Evolutionary conservation across 1,140 invertebrate species (phyloP), one percentile per base, ranked within the genome.

Genomic region (Cardiocondyla obscurior): DNA sequence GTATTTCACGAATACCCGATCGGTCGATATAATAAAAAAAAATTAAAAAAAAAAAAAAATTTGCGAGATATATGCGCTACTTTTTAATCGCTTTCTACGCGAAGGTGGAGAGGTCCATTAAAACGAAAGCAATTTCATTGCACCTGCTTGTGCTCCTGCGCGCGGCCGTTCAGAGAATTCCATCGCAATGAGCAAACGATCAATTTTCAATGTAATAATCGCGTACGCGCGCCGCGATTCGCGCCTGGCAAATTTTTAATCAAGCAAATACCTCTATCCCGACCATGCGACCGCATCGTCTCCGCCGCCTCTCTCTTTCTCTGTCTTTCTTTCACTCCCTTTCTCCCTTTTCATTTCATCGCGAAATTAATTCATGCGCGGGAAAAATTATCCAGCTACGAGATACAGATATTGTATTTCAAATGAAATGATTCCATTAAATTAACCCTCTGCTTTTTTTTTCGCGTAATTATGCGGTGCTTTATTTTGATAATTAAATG

Each of bases 131-230:
- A 67, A 53, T 69, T 79, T 79, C n/a, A 42, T 33, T 25, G 7
- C 42, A 67, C 19, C 16, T 25, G 33, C 33, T 19, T 22, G 16
- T 36, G 25, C 22, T 30, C 14, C 19, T 30, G 28, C 39, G n/a
- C 60, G 16, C 12, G 74, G 10, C 2, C 28, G 62, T 14, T 7
- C 19, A 14, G 42, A 67, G 33, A 51, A 65, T 79, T 79, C 19
- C 46, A 53, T 79, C 46, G 57, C 16, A 53, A 77, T 64, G 62
- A 69, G 25, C 22, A 55, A 79, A 79, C 62, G n/a, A 79, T 79
- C 74, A 53, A 55, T 55, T 69, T 53, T 53, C 33, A 67, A 79
- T 42, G 46, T 69, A 79, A 79, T 67, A 79, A 79, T 79, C 22
- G 33, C 16, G n/a, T 42, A 28, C 46, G 10, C 58, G 73, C 73